Conservation (phyloP, 2,888 invertebrate genomes). For the Hypercompe scribonia region DNA sequence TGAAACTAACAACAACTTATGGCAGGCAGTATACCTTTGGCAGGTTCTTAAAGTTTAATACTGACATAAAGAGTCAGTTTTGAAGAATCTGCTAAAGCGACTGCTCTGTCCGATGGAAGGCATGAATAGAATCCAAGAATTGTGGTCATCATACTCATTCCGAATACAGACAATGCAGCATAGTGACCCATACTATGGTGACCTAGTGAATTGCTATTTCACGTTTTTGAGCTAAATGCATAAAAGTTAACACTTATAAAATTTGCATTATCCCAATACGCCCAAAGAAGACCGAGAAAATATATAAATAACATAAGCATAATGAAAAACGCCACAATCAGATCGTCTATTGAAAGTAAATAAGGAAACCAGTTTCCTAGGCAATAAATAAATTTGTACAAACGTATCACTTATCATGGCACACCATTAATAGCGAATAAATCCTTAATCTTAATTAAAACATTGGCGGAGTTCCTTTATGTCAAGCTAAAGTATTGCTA, state of each 20-base stretch:
- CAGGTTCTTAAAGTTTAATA: no score
- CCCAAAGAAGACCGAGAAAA: background rate
- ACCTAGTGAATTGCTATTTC: no score
- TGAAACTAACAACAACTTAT: no score
- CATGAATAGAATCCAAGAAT: no score
- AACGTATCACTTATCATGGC: background rate
- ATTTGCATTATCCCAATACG: background rate
- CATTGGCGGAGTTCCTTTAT: background rate
- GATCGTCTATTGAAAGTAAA: slow-evolving; percentile 6
- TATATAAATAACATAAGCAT: slow-evolving; percentile 41
- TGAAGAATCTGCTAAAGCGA: no score
- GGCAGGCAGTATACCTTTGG: no score
- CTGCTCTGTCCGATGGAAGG: no score
- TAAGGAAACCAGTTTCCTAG: slow-evolving; percentile 6
- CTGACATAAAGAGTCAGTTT: no score
- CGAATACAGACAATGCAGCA: no score
- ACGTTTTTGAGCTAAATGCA: background rate
- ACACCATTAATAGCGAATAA: background rate
- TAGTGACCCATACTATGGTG: no score
- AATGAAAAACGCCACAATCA: slow-evolving; percentile 35
- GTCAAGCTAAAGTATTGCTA: background rate
- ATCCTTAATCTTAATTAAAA: background rate
- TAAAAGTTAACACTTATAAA: background rate
- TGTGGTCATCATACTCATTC: no score
- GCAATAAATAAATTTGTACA: background rate